Base-by-base conservation (phyloP, 2,113 vertebrate species). In the Mormyrus iriodes region DNA sequence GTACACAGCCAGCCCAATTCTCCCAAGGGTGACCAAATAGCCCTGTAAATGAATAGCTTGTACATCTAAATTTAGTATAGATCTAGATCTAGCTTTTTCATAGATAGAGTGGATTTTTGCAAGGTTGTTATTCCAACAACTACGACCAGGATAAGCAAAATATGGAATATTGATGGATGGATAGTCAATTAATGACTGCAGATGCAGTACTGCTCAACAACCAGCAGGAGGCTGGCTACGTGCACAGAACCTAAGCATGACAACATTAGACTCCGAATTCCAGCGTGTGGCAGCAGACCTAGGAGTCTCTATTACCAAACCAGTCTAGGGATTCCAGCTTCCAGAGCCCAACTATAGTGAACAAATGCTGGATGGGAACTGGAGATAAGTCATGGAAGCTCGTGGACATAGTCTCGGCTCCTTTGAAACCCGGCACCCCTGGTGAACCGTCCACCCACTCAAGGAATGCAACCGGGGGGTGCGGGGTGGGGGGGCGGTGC, bases 401-500 rank as follows among this genome's bases (percentile, higher is more conserved):
- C 27, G 8, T 39, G 17, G 88, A n/a, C 51, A 44, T 2, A 46
- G 27, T 35, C 27, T 3, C 13, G 21, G 85, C 88, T 24, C 76
- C 79, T 44, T 82, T 82, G 88, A 46, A 48, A 73, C 19, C 31
- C 21, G 17, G 88, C 46, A 24, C 69, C 48, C 88, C 49, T 51
- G 44, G 12, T 51, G 83, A 85, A 85, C 69, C 88, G 39, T 53
- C 88, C 88, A 58, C 88, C 88, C 79, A 89, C 79, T 39, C 31
- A 27, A 52, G 51, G 88, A 84, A 89, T 89, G 76, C 39, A 19
- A 42, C 73, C 19, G 35, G 31, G 31, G 88, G 51, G 65, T 51
- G 44, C 17, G 87, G 19, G 87, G 61, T 24, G 24, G 9, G 87
- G 24, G 42, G 17, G 69, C 6, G 15, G 17, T n/a, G 24, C 13